phyloP scores from a whole-genome alignment of 2,797 vertebrate species.

The Gobionotothen gibberifrons region DNA sequence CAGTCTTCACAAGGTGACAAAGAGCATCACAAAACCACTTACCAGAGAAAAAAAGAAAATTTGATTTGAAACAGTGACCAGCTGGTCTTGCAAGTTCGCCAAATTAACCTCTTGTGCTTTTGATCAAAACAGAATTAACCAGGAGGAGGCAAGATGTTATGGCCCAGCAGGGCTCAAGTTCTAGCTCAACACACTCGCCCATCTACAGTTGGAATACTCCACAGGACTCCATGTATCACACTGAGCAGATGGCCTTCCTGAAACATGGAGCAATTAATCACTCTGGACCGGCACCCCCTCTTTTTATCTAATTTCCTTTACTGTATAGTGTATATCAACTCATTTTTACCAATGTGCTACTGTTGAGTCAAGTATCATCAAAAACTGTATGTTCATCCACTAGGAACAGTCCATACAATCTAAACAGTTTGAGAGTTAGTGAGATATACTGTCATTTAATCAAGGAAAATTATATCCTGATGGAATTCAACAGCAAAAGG shows the following conservation, averaged over 20 bases:
- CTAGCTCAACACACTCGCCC: slow-evolving; percentile 45
- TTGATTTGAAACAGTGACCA: slow-evolving; percentile 76
- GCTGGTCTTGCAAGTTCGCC: slow-evolving; percentile 73
- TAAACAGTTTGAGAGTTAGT: not conserved
- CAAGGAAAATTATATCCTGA: too few species aligned
- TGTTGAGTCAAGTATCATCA: slow-evolving; percentile 20
- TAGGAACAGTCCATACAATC: not conserved
- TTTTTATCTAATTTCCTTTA: slow-evolving; percentile 24
- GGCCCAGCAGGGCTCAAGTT: slow-evolving; percentile 64
- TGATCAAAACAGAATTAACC: slow-evolving; percentile 83
- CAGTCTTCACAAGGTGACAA: slow-evolving; percentile 44
- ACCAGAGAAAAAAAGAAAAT: slow-evolving; percentile 54
- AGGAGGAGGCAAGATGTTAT: slow-evolving; percentile 69
- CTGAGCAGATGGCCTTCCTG: slow-evolving; percentile 39
- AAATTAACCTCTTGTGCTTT: slow-evolving; percentile 79
- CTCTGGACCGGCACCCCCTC: slow-evolving; percentile 26
- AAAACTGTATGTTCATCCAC: not conserved
- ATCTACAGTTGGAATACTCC: slow-evolving; percentile 55
- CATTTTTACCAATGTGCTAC: slow-evolving; percentile 6
- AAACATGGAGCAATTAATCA: slow-evolving; percentile 58
- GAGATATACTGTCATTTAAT: too few species aligned
- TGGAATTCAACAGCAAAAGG: too few species aligned
- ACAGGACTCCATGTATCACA: slow-evolving; percentile 58
- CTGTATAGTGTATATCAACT: slow-evolving; percentile 19
- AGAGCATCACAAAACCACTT: slow-evolving; percentile 47